Conservation (phyloP, 2,113 vertebrate species). For the Pimephales promelas region DNA sequence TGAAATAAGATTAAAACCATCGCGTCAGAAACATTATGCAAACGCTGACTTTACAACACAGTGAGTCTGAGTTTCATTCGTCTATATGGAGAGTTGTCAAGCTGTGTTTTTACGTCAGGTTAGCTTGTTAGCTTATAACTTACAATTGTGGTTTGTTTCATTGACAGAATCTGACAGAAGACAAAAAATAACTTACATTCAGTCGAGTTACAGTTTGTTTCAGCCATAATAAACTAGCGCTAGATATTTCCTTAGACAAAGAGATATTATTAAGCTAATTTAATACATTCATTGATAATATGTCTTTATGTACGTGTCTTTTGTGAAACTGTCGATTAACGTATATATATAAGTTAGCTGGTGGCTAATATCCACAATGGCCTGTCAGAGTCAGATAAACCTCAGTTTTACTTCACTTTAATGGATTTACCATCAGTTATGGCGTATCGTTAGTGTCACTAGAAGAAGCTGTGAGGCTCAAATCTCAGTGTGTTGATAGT, state of each 20-base stretch:
- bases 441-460: conserved; percentile 13
- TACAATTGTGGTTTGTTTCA: background rate
- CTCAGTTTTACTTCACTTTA: background rate
- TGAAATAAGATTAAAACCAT: background rate
- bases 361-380: background rate
- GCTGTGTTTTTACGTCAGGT: background rate
- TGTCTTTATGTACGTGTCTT: background rate
- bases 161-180: background rate
- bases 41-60: conserved; percentile 2
- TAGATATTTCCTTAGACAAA: background rate
- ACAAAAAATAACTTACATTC: background rate
- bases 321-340: background rate
- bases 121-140: conserved; percentile 35
- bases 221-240: background rate
- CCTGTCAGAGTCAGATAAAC: conserved; percentile 3
- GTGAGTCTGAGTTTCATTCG: conserved; percentile 19
- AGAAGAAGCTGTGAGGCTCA: background rate
- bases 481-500: conserved; percentile 34
- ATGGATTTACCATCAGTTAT: background rate
- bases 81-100: background rate
- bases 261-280: background rate
- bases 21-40: background rate
- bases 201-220: background rate
- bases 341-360: background rate
- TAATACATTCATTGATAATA: background rate